A percentile compares a stretch with the other conserved stretches of the same genome.
These are phyloP conservation scores for Drosophila stalkeri DNA, from an alignment of 2,888 invertebrate species.

Conservation along the genomic window DNA sequence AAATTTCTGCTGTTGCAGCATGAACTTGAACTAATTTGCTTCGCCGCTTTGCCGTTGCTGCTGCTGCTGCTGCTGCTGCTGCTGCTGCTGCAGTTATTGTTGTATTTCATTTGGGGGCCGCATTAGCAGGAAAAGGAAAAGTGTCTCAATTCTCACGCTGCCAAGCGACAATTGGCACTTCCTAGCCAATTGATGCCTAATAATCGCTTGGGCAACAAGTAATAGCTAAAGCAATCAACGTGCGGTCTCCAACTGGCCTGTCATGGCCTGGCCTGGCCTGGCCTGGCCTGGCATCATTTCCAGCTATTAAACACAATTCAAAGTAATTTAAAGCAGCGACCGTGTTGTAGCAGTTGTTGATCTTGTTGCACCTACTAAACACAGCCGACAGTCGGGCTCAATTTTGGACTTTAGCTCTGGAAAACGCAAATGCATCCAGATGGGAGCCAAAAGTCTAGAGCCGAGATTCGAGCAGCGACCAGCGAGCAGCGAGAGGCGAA, in stretches of 20 bases:
- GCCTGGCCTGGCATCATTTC: conserved; percentile 71
- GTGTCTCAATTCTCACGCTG: conserved; percentile 73
- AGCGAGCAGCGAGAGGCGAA: conserved; percentile 10
- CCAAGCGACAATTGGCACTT: conserved; percentile 69
- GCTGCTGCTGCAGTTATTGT: neutral
- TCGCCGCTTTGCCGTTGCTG: neutral
- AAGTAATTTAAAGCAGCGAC: conserved; percentile 70
- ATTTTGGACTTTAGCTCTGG: conserved; percentile 7
- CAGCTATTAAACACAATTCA: conserved; percentile 80
- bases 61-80: neutral
- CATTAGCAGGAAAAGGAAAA: conserved; percentile 66
- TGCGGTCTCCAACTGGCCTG: conserved; percentile 22
- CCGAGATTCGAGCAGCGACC: conserved; percentile 15
- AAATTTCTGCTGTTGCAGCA: conserved; percentile 59
- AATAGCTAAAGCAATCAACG: conserved; percentile 51
- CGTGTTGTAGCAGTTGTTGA: conserved; percentile 27
- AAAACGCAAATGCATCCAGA: conserved; percentile 30
- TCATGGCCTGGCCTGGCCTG: conserved; percentile 28
- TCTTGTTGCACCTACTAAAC: conserved; percentile 62
- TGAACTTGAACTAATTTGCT: conserved; percentile 70
- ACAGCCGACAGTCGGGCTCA: conserved; percentile 17
- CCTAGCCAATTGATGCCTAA: conserved; percentile 73
- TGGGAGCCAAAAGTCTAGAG: conserved; percentile 32
- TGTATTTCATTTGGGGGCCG: conserved; percentile 19
- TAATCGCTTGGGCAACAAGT: conserved; percentile 68